Evolutionary conservation across 92 coral and sea anemone species (phyloP).

Genomic region (Phymanthus crucifer): DNA sequence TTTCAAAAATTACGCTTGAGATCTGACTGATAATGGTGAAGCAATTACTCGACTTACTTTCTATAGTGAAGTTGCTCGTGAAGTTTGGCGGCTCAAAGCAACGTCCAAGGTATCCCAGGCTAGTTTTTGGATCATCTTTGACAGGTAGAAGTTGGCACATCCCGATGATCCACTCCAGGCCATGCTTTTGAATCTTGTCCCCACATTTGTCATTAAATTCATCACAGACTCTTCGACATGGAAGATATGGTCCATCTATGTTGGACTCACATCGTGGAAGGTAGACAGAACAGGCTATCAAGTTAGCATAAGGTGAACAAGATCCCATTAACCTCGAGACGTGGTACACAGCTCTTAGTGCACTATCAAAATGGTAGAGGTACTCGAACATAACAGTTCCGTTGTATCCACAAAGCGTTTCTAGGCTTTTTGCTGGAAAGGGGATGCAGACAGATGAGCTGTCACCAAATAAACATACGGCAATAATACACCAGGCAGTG

Average conservation of each 20-base stretch:
- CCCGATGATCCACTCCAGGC: conserved; percentile 58
- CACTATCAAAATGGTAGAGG: conserved; percentile 30
- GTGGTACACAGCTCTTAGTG: conserved; percentile 22
- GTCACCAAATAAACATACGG: neutral
- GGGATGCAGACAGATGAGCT: conserved; percentile 11
- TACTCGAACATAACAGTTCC: conserved; percentile 41
- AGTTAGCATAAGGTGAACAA: conserved; percentile 51
- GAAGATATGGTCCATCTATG: conserved; percentile 50
- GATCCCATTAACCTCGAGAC: conserved; percentile 15
- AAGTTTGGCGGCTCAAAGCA: conserved; percentile 46
- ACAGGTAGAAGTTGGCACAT: conserved; percentile 52
- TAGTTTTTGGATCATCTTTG: conserved; percentile 34
- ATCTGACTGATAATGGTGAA: neutral
- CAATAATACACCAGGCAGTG: neutral
- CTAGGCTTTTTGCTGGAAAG: conserved; percentile 22
- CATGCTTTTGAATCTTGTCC: conserved; percentile 5
- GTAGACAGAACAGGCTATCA: conserved; percentile 48
- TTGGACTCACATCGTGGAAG: conserved; percentile 51
- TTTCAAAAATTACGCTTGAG: too few species aligned
- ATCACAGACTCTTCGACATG: conserved; percentile 62
- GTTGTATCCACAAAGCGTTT: conserved; percentile 58
- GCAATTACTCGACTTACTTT: neutral
- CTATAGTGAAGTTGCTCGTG: conserved; percentile 25
- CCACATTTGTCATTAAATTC: conserved; percentile 49
- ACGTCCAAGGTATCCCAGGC: conserved; percentile 17